Percentiles rank a stretch among this genome's conserved stretches.
Evolutionary conservation across 2,113 vertebrate species (phyloP).

Genomic region (Bostrychus sinensis): DNA sequence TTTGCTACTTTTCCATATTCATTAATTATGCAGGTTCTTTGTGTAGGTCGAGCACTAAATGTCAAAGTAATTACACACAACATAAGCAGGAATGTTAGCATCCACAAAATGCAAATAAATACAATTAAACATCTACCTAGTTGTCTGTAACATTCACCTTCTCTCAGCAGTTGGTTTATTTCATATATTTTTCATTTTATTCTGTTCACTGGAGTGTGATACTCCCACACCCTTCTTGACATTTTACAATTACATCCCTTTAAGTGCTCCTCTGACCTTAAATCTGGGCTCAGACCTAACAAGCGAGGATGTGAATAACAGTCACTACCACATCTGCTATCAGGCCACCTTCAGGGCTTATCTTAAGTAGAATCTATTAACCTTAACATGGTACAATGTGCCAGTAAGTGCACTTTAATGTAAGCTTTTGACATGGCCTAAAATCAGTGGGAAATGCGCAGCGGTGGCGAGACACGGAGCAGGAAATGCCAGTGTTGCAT

Average conservation of each 20-base stretch:
- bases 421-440: slow-evolving; percentile 28
- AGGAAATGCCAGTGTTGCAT: slow-evolving; percentile 42
- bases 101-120: not conserved
- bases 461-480: slow-evolving; percentile 11
- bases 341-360: not conserved
- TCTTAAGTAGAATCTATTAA: slow-evolving; percentile 42
- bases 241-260: slow-evolving; percentile 5
- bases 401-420: slow-evolving; percentile 29
- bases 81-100: not conserved
- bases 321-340: too few species aligned
- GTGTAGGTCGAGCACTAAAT: not conserved
- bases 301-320: slow-evolving; percentile 28
- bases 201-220: not conserved
- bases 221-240: not conserved
- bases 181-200: not conserved
- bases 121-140: too few species aligned
- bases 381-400: slow-evolving; percentile 27
- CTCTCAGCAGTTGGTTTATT: not conserved
- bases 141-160: not conserved
- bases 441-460: slow-evolving; percentile 21
- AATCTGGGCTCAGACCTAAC: not conserved
- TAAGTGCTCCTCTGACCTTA: slow-evolving; percentile 16
- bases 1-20: not conserved
- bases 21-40: not conserved
- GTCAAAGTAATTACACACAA: slow-evolving; percentile 4